phyloP scores from a whole-genome alignment of 2,888 invertebrate species.

The Lumbricus terrestris region DNA sequence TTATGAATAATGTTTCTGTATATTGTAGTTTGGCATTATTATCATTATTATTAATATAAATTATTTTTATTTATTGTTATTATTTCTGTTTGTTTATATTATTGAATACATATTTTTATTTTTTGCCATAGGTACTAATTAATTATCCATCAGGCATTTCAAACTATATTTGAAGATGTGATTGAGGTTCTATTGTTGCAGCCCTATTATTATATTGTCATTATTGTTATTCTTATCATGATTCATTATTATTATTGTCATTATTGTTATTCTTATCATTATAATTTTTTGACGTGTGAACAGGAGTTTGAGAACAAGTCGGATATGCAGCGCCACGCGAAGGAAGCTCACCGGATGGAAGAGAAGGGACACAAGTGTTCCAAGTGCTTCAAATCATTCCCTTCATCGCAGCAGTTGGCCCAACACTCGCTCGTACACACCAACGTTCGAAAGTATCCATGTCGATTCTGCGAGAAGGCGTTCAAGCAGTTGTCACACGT shows the following conservation, averaged over 20 bases:
- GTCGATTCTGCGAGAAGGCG: slow-evolving; percentile 91
- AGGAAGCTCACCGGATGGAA: slow-evolving; percentile 60
- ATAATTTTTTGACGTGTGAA: not conserved
- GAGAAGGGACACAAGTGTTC: slow-evolving; percentile 92
- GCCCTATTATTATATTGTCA: too few relatives aligned
- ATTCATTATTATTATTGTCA: too few relatives aligned
- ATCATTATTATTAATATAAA: too few relatives aligned
- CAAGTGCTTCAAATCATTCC: slow-evolving; percentile 95
- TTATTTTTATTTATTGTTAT: too few relatives aligned
- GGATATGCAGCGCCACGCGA: slow-evolving; percentile 40
- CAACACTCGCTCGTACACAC: slow-evolving; percentile 96
- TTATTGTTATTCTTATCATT: not conserved
- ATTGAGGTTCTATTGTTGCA: too few relatives aligned
- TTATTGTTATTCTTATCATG: not conserved
- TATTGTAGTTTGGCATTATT: too few relatives aligned
- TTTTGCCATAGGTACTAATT: too few relatives aligned
- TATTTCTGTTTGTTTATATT: too few relatives aligned
- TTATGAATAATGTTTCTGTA: too few relatives aligned
- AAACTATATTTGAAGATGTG: too few relatives aligned
- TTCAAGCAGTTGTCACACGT: slow-evolving; percentile 97
- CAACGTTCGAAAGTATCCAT: slow-evolving; percentile 94
- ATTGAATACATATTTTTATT: too few relatives aligned
- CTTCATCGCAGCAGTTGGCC: slow-evolving; percentile 91
- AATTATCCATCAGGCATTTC: too few relatives aligned
- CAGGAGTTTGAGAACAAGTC: slow-evolving; percentile 42